phyloP scores from a whole-genome alignment of 2,113 vertebrate genomes.

The Phaethornis superciliosus region DNA sequence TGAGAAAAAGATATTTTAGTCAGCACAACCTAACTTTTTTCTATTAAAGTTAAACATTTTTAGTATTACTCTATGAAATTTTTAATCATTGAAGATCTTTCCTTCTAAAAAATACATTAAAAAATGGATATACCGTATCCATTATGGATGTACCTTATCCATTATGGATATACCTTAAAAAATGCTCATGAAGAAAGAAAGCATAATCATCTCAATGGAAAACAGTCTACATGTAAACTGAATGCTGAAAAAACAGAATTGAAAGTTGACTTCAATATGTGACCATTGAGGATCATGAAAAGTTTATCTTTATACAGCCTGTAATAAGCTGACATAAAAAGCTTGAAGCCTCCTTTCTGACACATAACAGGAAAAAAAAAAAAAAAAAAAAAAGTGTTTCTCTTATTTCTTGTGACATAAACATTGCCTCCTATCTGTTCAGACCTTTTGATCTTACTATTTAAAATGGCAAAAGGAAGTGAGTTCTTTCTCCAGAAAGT shows the following conservation, averaged over 20 bases:
- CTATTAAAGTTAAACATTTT: not conserved
- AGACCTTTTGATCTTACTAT: slow-evolving; percentile 41
- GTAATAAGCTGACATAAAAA: not conserved
- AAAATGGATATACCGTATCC: not conserved
- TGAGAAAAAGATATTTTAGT: not conserved
- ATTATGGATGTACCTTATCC: too few species aligned
- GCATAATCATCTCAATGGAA: not conserved
- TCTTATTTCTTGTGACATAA: slow-evolving; percentile 16
- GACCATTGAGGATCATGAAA: not conserved
- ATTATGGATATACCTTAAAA: too few species aligned
- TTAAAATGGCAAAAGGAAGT: slow-evolving; percentile 55
- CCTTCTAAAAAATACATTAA: not conserved
- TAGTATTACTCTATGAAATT: not conserved
- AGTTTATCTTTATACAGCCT: not conserved
- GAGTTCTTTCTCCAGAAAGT: not conserved
- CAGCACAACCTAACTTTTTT: not conserved
- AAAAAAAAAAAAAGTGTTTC: not conserved
- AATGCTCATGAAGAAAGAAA: not conserved
- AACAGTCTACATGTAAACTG: not conserved
- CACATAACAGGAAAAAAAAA: not conserved
- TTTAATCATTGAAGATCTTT: not conserved
- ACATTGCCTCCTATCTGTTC: not conserved
- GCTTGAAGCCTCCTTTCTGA: not conserved
- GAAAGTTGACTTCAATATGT: not conserved
- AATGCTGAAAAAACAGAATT: not conserved